phyloP scores from a whole-genome alignment of 2,113 vertebrate species.

The Cygnus buccinator region DNA sequence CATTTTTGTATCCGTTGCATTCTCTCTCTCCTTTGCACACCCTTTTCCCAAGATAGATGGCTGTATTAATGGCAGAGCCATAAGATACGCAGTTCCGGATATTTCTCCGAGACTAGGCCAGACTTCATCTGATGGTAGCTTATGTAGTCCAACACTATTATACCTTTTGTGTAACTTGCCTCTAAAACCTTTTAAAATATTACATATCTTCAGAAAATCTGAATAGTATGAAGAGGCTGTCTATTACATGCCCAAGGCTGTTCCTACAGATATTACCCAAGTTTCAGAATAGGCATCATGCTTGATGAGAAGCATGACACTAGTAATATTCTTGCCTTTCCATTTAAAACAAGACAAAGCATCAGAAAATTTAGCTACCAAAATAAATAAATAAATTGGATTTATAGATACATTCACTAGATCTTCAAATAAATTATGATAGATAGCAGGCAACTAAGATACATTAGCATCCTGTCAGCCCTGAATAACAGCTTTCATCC shows the following conservation, averaged over 20 bases:
- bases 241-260: neutral
- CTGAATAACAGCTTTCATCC: conserved; percentile 32
- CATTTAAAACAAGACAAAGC: neutral
- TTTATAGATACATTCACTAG: conserved; percentile 22
- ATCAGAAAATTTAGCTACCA: conserved; percentile 5
- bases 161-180: neutral
- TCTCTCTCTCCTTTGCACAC: neutral
- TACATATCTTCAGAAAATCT: neutral
- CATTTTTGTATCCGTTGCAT: neutral
- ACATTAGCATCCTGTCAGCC: conserved; percentile 62
- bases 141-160: neutral
- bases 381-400: no score
- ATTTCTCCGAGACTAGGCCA: neutral
- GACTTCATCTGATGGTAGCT: neutral
- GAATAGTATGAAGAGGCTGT: neutral
- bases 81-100: neutral
- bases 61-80: neutral
- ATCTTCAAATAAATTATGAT: conserved; percentile 53
- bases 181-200: neutral
- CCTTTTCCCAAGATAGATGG: neutral
- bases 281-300: neutral
- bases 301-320: neutral
- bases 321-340: neutral
- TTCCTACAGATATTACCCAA: neutral
- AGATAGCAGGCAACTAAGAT: conserved; percentile 58